A percentile compares a stretch with the other conserved stretches of the same genome.
phyloP scores from a whole-genome alignment of 2,113 vertebrate genomes.

The Nannospalax galili region DNA sequence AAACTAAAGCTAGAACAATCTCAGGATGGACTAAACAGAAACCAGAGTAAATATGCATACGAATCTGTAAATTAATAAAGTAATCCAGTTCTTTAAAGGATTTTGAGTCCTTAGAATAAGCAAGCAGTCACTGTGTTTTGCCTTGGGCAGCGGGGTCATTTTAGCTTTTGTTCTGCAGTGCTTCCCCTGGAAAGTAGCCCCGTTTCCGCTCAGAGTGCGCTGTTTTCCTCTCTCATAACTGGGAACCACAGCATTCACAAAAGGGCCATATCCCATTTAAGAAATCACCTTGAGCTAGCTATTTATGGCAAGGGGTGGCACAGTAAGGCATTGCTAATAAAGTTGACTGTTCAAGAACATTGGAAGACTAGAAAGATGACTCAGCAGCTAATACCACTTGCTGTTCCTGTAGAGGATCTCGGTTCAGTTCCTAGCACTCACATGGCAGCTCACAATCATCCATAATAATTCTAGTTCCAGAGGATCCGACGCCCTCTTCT shows the following conservation, averaged over 20 bases:
- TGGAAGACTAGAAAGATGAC: background rate
- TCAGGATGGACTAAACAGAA: background rate
- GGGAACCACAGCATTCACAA: background rate
- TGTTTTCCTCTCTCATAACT: background rate
- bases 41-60: background rate
- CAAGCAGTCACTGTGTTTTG: background rate
- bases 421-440: background rate
- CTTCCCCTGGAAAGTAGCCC: background rate
- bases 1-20: background rate
- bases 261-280: background rate
- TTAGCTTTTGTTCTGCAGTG: background rate
- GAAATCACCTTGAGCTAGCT: background rate
- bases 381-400: too few species aligned
- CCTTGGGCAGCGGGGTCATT: background rate
- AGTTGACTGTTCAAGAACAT: background rate
- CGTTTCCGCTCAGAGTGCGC: background rate
- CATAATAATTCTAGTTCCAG: too few species aligned
- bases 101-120: background rate
- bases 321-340: background rate
- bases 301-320: background rate
- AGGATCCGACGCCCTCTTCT: too few species aligned
- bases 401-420: too few species aligned
- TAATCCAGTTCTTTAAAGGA: background rate
- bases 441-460: too few species aligned
- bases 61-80: constrained; percentile 1